Percentiles rank a stretch among this genome's conserved stretches.
Conservation (phyloP, 2,113 vertebrate species). For the Xyliphius kryptos region DNA sequence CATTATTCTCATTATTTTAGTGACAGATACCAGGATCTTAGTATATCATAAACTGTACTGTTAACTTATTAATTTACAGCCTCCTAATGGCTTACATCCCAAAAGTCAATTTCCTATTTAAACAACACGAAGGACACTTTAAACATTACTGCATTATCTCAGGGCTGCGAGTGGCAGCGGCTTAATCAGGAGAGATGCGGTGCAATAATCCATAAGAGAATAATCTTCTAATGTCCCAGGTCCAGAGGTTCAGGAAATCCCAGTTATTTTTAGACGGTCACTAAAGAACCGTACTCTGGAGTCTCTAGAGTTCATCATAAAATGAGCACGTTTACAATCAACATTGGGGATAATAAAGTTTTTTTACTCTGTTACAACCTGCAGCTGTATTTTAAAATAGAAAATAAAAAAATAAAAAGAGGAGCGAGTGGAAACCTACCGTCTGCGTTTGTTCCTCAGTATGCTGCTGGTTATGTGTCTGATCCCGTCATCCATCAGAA, state of each 20-base stretch:
- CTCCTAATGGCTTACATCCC: no score
- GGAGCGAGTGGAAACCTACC: no score
- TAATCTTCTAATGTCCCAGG: background rate
- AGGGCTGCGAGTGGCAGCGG: slow-evolving; percentile 2
- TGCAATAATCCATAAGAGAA: slow-evolving; percentile 53
- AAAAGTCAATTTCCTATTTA: background rate
- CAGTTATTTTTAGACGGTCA: background rate
- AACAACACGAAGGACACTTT: background rate
- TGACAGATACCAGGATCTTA: no score
- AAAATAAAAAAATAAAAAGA: no score
- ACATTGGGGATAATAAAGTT: no score
- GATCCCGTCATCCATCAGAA: slow-evolving; percentile 2
- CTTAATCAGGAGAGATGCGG: slow-evolving; percentile 30
- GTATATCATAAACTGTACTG: no score
- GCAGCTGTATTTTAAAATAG: no score
- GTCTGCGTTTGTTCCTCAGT: background rate
- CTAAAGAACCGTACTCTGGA: background rate
- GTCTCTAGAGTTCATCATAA: no score
- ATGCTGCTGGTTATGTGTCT: background rate
- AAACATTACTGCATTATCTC: slow-evolving; percentile 15
- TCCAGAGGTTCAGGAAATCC: background rate
- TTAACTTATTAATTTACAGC: no score
- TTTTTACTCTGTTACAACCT: no score
- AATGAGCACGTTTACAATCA: no score
- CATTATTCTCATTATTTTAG: no score